Base-by-base conservation (phyloP, 1,140 invertebrate genomes). In the Paraescarpia echinospica region DNA sequence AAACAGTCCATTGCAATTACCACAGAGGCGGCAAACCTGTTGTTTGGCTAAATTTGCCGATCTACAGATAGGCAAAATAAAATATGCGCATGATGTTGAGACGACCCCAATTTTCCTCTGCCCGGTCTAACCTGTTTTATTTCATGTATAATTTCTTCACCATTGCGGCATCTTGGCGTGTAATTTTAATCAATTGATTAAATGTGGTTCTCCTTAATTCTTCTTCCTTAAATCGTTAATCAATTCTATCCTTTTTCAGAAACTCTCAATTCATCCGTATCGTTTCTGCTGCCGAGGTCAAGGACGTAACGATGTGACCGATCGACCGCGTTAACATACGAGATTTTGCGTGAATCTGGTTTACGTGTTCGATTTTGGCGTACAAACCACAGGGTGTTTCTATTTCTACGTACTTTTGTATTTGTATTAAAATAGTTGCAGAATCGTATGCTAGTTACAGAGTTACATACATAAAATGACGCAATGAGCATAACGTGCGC, bases 191-290 rank as follows among this genome's bases (percentile, higher is more conserved):
- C 9, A 77, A 77, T 77, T 31, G 27, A 18, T 27, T 77, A 77
- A 22, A 77, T 77, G 59, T 77, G 12, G 22, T 77, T 22, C 12
- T 77, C 27, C 59, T 27, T 6, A 27, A 77, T 77, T 6, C 18
- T 2, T 31, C 12, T 2, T 77, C 14, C 22, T 77, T 77, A 77
- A 77, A 77, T 6, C 59, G 14, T 77, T 77, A 77, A 77, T 27
- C 1, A 2, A 77, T 77, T 77, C 59, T 18, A 77, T 77, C 8
- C 22, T 77, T 77, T 77, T 77, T 77, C 59, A 77, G 59, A 77
- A 77, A 77, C 59, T 77, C 59, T 77, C 59, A 77, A 77, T 77
- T 77, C 59, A 77, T 77, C 59, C 59, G 59, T 77, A 77, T 77
- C 59, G 59, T 77, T 77, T 77, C 59, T 77, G 59, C 59, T 31